A percentile compares a stretch with the other conserved stretches of the same genome.
Evolutionary conservation across 1,140 invertebrate genomes (phyloP).

Genomic region (Asobara japonica): DNA sequence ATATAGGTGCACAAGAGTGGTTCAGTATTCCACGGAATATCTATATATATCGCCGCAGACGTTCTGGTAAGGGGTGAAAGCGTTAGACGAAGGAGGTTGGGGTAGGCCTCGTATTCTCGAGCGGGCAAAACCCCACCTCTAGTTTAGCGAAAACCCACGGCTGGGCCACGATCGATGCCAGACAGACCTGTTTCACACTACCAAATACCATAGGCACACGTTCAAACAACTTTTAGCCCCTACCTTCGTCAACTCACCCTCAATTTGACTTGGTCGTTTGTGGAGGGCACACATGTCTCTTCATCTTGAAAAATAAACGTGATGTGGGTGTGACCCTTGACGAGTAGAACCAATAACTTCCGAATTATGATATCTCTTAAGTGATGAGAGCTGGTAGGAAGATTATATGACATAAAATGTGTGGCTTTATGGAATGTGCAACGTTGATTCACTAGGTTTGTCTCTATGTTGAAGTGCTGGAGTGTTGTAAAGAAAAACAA

Average conservation of each 20-base stretch:
- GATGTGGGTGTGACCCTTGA: too few species aligned
- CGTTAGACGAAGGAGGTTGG: slow-evolving; percentile 56
- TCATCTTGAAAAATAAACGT: background rate
- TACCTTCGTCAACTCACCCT: slow-evolving; percentile 12
- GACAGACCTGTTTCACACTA: slow-evolving; percentile 64
- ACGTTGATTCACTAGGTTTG: too few species aligned
- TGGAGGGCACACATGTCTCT: background rate
- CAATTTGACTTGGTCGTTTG: slow-evolving; percentile 10
- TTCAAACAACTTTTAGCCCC: slow-evolving; percentile 23
- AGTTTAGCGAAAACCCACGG: background rate
- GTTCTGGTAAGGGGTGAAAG: slow-evolving; percentile 8
- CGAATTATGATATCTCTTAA: too few species aligned
- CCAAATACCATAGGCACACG: slow-evolving; percentile 55
- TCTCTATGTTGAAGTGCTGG: too few species aligned
- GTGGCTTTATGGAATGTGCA: too few species aligned
- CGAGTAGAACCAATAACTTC: too few species aligned
- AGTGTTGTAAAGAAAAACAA: too few species aligned
- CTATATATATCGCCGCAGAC: slow-evolving; percentile 3
- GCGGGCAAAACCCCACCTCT: slow-evolving; percentile 8
- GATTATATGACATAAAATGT: too few species aligned
- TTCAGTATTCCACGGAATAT: too few species aligned
- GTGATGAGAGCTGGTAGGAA: too few species aligned
- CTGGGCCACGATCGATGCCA: slow-evolving; percentile 63
- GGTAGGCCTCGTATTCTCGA: slow-evolving; percentile 58
- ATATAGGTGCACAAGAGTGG: too few species aligned